These are phyloP conservation scores for Frankliniella intonsa DNA, from an alignment of 2,888 invertebrate genomes.

Conservation along the genomic window DNA sequence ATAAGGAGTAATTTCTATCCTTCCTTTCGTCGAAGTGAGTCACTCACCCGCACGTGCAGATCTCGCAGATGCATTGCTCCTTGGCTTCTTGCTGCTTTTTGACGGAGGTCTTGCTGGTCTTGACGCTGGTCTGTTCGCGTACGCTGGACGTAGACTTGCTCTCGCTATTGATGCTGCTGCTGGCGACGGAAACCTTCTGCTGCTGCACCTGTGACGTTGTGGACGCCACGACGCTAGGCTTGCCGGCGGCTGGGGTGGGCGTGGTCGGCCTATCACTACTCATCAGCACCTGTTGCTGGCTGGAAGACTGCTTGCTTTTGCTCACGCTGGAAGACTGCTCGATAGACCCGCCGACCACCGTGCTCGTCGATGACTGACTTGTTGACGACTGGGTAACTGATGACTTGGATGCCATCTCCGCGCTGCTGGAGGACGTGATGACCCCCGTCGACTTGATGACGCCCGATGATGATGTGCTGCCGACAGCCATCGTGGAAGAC, in stretches of 20 bases:
- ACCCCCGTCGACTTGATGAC: slow-evolving; percentile 11
- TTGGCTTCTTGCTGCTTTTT: slow-evolving; percentile 45
- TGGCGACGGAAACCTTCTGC: background rate
- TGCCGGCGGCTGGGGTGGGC: slow-evolving; percentile 5
- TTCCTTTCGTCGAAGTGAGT: too few species aligned
- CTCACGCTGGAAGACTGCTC: background rate
- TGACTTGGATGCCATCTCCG: background rate
- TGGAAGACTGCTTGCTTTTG: background rate
- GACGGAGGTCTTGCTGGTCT: slow-evolving; percentile 15
- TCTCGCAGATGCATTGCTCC: slow-evolving; percentile 84
- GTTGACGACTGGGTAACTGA: background rate
- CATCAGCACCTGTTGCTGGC: background rate
- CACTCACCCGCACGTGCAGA: slow-evolving; percentile 87
- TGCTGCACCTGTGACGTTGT: background rate
- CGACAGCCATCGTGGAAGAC: background rate
- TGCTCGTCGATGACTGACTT: background rate
- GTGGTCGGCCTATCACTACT: background rate
- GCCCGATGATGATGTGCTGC: background rate
- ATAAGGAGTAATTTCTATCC: too few species aligned
- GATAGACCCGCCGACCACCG: background rate
- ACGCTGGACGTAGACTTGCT: background rate
- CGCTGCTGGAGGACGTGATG: background rate
- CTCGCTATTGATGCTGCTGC: background rate
- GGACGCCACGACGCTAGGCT: background rate
- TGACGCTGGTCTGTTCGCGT: slow-evolving; percentile 27